These are phyloP conservation scores for Drosophila pallidifrons DNA, from an alignment of 1,140 invertebrate genomes.

Conservation along the genomic window DNA sequence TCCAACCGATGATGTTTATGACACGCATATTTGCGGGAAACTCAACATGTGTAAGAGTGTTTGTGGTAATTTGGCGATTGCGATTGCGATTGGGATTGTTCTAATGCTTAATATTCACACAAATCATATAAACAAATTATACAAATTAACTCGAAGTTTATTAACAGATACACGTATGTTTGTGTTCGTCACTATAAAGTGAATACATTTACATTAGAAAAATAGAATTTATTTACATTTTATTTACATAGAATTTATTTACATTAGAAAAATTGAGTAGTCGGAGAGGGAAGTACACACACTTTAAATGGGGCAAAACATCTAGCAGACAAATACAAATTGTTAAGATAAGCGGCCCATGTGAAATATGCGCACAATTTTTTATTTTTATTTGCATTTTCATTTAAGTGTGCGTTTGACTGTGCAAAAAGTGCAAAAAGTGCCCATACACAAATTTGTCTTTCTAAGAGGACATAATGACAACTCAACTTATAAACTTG, in stretches of 20 bases:
- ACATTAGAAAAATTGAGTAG: too few species aligned
- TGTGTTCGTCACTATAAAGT: too few species aligned
- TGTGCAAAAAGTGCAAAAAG: neutral
- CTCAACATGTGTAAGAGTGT: slow-evolving; percentile 20
- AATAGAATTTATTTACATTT: too few species aligned
- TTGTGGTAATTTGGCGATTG: neutral
- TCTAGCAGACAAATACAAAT: neutral
- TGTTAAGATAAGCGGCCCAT: neutral
- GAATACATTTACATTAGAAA: too few species aligned
- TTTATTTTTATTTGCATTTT: neutral
- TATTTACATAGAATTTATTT: too few species aligned
- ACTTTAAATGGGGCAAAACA: neutral
- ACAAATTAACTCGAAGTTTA: too few species aligned
- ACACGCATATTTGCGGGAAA: slow-evolving; percentile 32
- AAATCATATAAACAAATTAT: too few species aligned
- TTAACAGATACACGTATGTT: too few species aligned
- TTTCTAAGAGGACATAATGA: slow-evolving; percentile 60
- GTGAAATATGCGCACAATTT: slow-evolving; percentile 39
- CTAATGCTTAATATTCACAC: too few species aligned
- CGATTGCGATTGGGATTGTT: too few species aligned
- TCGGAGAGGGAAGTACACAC: neutral
- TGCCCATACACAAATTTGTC: slow-evolving; percentile 58
- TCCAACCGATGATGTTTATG: slow-evolving; percentile 31
- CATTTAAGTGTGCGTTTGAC: neutral
- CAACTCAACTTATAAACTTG: slow-evolving; percentile 61